Evolutionary conservation across 2,113 vertebrate species (phyloP), one percentile per base, ranked within the genome.

Genomic region (Rhizomys pruinosus): DNA sequence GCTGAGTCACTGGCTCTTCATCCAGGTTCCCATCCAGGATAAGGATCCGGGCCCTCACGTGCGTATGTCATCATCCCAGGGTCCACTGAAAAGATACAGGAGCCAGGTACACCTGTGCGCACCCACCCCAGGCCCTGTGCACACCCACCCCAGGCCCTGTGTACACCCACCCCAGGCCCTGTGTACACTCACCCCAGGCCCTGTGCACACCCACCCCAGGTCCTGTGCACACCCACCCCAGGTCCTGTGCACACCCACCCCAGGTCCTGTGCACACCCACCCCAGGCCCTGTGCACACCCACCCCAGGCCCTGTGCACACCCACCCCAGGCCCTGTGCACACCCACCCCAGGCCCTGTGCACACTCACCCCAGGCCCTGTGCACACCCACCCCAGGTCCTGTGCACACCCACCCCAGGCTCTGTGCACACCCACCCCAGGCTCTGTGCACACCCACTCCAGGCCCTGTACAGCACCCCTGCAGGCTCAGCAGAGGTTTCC

Each of bases 401-500:
- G 77, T 59, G 32, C 32, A 42, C 22, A 8, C 17, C 29, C 81
- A 39, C 13, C 66, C 57, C 55, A 27, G 71, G 57, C 44, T 34
- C 84, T 47, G 66, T 20, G 61, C n/a, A n/a, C n/a, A n/a, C n/a
- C n/a, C n/a, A n/a, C n/a, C n/a, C n/a, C n/a, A n/a, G n/a, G n/a
- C n/a, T n/a, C n/a, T n/a, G n/a, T n/a, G n/a, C n/a, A n/a, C n/a
- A n/a, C n/a, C n/a, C n/a, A n/a, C n/a, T n/a, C n/a, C n/a, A n/a
- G n/a, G 55, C 44, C 37, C 84, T 47, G 66, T 20, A 55, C 79
- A 80, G 80, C 2, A 6, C 57, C 84, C 29, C 61, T n/a, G 29
- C n/a, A 10, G n/a, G 84, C 69, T 91, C 92, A 72, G 85, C 93
- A 96, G 87, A 13, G 23, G 77, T 87, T 81, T 87, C 85, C 94